phyloP scores from a whole-genome alignment of 2,113 vertebrate genomes.

The Labrus mixtus region DNA sequence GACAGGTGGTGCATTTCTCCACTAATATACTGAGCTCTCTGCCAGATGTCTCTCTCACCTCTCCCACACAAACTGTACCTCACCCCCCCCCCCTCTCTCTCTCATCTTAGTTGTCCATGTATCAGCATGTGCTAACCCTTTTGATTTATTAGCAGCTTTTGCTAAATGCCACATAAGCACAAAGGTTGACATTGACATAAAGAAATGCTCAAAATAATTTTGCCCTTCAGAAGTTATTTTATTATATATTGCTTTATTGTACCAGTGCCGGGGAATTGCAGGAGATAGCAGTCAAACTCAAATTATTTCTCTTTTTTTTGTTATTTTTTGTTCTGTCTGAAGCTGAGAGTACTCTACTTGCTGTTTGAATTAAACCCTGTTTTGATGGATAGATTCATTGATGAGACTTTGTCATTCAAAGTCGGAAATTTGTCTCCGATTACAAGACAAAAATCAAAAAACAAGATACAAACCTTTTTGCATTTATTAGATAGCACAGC shows the following conservation, averaged over 20 bases:
- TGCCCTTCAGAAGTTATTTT: not conserved
- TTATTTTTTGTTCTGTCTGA: too few species aligned
- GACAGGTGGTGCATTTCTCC: slow-evolving; percentile 47
- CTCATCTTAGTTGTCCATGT: slow-evolving; percentile 21
- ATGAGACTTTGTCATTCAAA: too few species aligned
- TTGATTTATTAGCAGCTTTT: slow-evolving; percentile 28
- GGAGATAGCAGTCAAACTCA: too few species aligned
- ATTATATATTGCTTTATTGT: not conserved
- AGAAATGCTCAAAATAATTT: slow-evolving; percentile 10
- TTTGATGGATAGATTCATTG: too few species aligned
- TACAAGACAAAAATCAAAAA: too few species aligned
- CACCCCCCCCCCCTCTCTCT: slow-evolving; percentile 21
- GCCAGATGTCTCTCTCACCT: slow-evolving; percentile 32
- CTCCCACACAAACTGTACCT: slow-evolving; percentile 16
- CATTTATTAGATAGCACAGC: too few species aligned
- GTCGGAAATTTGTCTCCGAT: too few species aligned
- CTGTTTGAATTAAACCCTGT: too few species aligned
- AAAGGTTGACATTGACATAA: slow-evolving; percentile 12
- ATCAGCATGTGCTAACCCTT: slow-evolving; percentile 12
- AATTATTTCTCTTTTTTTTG: too few species aligned
- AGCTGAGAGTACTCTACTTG: too few species aligned
- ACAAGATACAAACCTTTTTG: too few species aligned
- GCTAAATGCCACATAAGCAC: slow-evolving; percentile 14
- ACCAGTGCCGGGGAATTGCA: not conserved
- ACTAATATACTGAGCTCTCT: slow-evolving; percentile 39